Percentiles rank a stretch among this genome's conserved stretches.
phyloP scores from a whole-genome alignment of 2,888 invertebrate genomes.

The Pyralis farinalis region DNA sequence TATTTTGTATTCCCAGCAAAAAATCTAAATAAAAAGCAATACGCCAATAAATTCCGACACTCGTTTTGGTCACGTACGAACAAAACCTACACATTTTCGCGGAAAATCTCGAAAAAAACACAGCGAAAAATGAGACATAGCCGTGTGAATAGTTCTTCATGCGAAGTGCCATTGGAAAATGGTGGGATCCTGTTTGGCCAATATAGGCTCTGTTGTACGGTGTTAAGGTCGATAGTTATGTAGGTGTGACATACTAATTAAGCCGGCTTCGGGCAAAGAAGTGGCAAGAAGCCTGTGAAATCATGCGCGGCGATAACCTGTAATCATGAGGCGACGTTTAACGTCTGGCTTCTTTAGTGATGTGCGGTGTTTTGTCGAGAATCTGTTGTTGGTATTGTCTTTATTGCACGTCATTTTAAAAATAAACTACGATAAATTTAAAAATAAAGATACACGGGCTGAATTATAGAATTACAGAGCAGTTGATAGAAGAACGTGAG shows the following conservation, averaged over 20 bases:
- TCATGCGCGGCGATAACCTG: conserved; percentile 55
- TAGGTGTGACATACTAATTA: conserved; percentile 42
- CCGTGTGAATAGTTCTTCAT: conserved; percentile 7
- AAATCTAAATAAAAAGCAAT: neutral
- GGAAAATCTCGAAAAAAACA: conserved; percentile 4
- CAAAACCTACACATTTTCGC: neutral
- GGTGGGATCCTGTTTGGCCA: neutral
- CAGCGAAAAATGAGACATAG: neutral
- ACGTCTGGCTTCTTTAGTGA: conserved; percentile 13
- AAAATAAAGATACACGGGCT: no score
- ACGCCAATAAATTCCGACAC: conserved; percentile 5
- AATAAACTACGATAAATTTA: no score
- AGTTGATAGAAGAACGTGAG: no score
- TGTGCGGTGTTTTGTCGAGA: conserved; percentile 1
- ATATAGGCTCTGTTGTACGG: neutral
- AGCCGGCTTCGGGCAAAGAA: conserved; percentile 36
- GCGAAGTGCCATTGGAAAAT: conserved; percentile 6
- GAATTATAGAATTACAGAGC: no score
- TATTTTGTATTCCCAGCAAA: neutral
- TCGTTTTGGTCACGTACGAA: conserved; percentile 7
- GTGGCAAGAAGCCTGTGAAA: conserved; percentile 55
- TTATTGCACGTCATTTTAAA: no score
- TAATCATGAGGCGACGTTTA: conserved; percentile 57
- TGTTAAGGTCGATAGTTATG: conserved; percentile 12
- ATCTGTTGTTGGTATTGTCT: no score